A percentile compares a stretch with the other conserved stretches of the same genome.
These are phyloP conservation scores for Mus pahari DNA, from an alignment of 2,113 vertebrate genomes.

Conservation along the genomic window DNA sequence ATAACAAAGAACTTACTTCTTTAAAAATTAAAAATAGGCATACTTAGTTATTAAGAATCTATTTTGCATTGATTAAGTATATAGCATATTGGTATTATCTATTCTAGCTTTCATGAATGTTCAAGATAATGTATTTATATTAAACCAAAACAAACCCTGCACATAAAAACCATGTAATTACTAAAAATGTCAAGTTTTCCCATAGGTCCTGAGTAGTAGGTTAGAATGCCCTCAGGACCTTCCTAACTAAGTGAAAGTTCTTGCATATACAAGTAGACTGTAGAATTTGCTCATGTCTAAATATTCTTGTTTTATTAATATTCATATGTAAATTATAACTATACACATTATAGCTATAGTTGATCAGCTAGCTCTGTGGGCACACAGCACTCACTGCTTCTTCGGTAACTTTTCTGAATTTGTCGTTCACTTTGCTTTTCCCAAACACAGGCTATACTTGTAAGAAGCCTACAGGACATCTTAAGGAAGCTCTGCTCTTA, in stretches of 20 bases:
- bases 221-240: background rate
- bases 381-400: no score
- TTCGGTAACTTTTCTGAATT: background rate
- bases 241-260: background rate
- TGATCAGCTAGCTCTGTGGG: background rate
- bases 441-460: background rate
- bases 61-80: background rate
- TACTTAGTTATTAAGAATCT: background rate
- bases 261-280: background rate
- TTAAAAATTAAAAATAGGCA: conserved; percentile 16
- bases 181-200: background rate
- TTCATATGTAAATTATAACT: no score
- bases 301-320: background rate
- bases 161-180: conserved; percentile 10
- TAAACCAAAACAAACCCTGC: background rate
- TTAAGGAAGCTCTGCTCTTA: background rate
- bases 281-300: background rate
- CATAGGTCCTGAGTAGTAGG: background rate
- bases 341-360: background rate
- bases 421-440: background rate
- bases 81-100: background rate
- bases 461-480: background rate
- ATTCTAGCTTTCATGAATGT: background rate
- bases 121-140: background rate
- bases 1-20: background rate